phyloP scores from a whole-genome alignment of 2,888 invertebrate genomes.

The Drosophila helvetica region DNA sequence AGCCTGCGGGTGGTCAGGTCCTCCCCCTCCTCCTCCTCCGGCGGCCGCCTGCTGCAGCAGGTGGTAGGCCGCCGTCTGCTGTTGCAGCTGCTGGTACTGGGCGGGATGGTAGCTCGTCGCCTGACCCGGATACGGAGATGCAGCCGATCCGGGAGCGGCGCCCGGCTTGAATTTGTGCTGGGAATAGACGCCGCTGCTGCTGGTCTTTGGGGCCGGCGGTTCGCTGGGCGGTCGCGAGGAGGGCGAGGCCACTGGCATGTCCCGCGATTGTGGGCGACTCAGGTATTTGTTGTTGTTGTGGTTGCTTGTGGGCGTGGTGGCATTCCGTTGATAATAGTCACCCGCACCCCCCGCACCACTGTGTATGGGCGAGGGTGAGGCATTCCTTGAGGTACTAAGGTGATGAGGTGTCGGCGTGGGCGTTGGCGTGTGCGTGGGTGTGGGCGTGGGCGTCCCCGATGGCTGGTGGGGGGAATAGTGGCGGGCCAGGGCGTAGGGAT shows the following conservation, averaged over 20 bases:
- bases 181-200: constrained; percentile 79
- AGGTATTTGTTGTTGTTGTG: constrained; percentile 73
- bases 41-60: constrained; percentile 73
- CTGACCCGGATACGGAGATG: constrained; percentile 49
- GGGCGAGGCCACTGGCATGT: constrained; percentile 75
- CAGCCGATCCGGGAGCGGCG: constrained; percentile 36
- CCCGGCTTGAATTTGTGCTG: constrained; percentile 84
- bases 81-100: constrained; percentile 70
- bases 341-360: constrained; percentile 40
- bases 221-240: constrained; percentile 75
- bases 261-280: constrained; percentile 82
- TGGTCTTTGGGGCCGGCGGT: constrained; percentile 45
- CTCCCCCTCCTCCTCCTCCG: constrained; percentile 57
- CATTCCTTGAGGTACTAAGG: constrained; percentile 78
- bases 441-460: constrained; percentile 35
- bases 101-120: constrained; percentile 60
- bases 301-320: constrained; percentile 73
- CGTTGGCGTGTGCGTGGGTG: not conserved
- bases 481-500: constrained; percentile 65
- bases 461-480: constrained; percentile 70
- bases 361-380: constrained; percentile 78
- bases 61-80: constrained; percentile 73
- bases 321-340: constrained; percentile 79
- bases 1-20: constrained; percentile 62
- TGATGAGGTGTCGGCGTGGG: constrained; percentile 45